phyloP scores from a whole-genome alignment of 2,797 vertebrate species.

The Otolemur crassicaudatus region DNA sequence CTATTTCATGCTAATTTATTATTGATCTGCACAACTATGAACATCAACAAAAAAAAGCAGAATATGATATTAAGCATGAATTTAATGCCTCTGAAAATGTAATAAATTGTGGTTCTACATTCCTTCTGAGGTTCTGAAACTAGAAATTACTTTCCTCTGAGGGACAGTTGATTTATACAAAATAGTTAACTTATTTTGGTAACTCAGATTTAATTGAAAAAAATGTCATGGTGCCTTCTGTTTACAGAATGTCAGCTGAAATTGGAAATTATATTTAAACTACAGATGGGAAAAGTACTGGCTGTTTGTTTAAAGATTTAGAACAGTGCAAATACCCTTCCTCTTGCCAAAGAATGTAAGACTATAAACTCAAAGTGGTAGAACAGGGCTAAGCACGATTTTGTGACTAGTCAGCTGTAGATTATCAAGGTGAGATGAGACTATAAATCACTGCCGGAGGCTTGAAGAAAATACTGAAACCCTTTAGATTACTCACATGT shows the following conservation, averaged over 20 bases:
- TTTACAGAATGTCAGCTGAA: conserved; percentile 45
- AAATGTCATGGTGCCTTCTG: neutral
- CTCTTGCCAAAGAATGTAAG: neutral
- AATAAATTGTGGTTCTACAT: neutral
- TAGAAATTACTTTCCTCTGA: conserved; percentile 34
- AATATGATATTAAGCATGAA: conserved; percentile 25
- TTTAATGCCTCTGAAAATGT: conserved; percentile 29
- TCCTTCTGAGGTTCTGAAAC: neutral
- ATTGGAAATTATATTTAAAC: conserved; percentile 23
- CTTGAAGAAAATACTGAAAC: neutral
- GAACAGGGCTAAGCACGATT: neutral
- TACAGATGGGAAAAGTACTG: neutral
- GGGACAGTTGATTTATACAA: conserved; percentile 25
- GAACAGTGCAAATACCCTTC: neutral
- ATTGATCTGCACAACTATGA: conserved; percentile 60
- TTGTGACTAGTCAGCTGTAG: neutral
- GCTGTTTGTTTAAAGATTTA: neutral
- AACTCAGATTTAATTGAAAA: neutral
- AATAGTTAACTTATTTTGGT: neutral
- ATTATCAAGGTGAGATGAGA: neutral
- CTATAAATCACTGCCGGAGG: neutral
- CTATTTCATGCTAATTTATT: conserved; percentile 74
- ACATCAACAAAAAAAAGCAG: conserved; percentile 12
- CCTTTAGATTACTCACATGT: neutral
- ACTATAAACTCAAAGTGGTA: neutral